phyloP scores from a whole-genome alignment of 1,140 invertebrate genomes.

The Philotrypesis tridentata region DNA sequence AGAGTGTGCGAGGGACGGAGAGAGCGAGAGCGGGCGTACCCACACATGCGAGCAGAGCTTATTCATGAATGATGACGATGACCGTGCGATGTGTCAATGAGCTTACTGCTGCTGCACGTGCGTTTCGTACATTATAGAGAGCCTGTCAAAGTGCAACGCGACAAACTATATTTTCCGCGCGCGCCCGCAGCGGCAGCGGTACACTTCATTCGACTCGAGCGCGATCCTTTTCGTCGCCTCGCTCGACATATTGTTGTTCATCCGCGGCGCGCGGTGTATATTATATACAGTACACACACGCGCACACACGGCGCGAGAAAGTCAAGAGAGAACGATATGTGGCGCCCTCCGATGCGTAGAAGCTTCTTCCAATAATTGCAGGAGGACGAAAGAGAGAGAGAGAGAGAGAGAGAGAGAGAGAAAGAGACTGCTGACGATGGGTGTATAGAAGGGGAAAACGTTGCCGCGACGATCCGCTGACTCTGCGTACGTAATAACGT shows the following conservation, averaged over 20 bases:
- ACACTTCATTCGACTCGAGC: too few relatives aligned
- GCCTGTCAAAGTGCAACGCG: neutral
- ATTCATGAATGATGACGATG: slow-evolving; percentile 30
- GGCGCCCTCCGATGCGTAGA: slow-evolving; percentile 63
- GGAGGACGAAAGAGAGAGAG: slow-evolving; percentile 54
- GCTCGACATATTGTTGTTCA: slow-evolving; percentile 40
- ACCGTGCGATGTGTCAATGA: slow-evolving; percentile 11
- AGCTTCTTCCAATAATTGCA: slow-evolving; percentile 47
- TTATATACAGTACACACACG: too few relatives aligned
- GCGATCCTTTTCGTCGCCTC: neutral
- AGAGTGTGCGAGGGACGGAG: neutral
- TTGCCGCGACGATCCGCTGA: neutral
- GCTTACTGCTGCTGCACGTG: neutral
- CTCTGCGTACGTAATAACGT: neutral
- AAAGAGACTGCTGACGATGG: slow-evolving; percentile 57
- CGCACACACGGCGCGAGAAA: slow-evolving; percentile 12
- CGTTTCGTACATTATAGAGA: neutral
- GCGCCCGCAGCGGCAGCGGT: too few relatives aligned
- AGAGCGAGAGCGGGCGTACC: neutral
- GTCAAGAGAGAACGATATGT: slow-evolving; percentile 58
- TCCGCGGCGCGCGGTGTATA: too few relatives aligned
- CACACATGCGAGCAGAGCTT: neutral
- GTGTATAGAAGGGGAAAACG: neutral
- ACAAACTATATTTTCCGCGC: neutral
- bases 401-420: too few relatives aligned